Evolutionary conservation across 2,113 vertebrate genomes (phyloP), one percentile per base, ranked within the genome.

Genomic region (Steatornis caripensis): DNA sequence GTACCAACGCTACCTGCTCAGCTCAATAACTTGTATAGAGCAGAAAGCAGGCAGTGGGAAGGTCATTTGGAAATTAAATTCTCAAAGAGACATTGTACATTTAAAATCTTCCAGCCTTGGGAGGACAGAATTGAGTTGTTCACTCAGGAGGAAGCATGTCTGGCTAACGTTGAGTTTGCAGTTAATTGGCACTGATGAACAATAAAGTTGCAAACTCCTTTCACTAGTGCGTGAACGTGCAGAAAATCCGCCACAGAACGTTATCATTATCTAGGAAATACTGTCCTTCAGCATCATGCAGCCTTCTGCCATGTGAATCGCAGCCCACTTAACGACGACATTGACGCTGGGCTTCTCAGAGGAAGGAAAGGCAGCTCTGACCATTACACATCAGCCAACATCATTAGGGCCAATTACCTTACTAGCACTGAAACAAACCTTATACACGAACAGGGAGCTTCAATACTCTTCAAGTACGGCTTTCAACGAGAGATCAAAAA

Each of bases 121-220:
- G 84, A 92, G 94, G 45, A 89, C 65, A n/a, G 84, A 72, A 93
- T 43, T 69, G 90, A 91, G 86, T 37, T 95, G 86, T 91, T 96
- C 96, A 26, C 92, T 89, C 94, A 58, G 81, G 60, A 94, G 68
- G 89, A 95, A 95, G 89, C 81, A 95, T 1, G 78, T 91, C 96
- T 92, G 91, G 69, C 84, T 95, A 93, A 93, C 34, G 11, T 72
- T 58, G 74, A 84, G 75, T 82, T 95, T 82, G 89, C 54, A 4
- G 69, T 87, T 95, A 92, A 97, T 94, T 95, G 96, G 92, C 78
- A 32, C 86, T 78, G 86, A 93, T 91, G 93, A 85, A 96, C 94
- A 85, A 94, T 90, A 72, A 92, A 89, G 86, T 89, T 72, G 79
- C 86, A 93, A 96, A 94, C 88, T 87, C 84, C 89, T 93, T 97